Evolutionary conservation across 2,113 vertebrate species (phyloP), one percentile per base, ranked within the genome.

Genomic region (Carollia perspicillata): DNA sequence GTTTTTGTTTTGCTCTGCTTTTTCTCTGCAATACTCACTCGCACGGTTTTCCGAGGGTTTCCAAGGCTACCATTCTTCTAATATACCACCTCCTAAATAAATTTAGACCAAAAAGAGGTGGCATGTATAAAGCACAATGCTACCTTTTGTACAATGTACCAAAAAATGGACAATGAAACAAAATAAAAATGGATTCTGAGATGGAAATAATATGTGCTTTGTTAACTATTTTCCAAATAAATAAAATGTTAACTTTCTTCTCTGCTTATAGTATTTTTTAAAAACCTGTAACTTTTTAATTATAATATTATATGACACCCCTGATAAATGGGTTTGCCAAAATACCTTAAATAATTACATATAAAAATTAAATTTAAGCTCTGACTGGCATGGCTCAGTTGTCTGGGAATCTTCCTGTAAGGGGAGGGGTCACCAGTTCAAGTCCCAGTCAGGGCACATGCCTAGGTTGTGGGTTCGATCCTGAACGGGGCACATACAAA

Each of bases 281-380:
- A 60, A 60, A 63, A 63, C 3, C 28, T 13, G 0, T 79, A 72
- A 63, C 18, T 55, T 90, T 85, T 90, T 74, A 49, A 60, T 90
- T 35, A 72, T 90, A 84, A 90, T 78, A 94, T 1, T 84, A 3
- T 65, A 44, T 77, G 30, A 78, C 3, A 87, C 9, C 10, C 1
- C 23, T 60, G 35, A 49, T 63, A 68, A 60, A 40, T 79, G 17
- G 2, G 79, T 68, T 55, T 90, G 20, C 7, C 83, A 69, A 85
- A 80, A 94, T 37, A 77, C 9, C 58, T 94, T 75, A 83, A 92
- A 66, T 58, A 68, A 79, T 55, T 63, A 91, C 95, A 75, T 68
- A 84, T 37, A 13, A 92, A 95, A 69, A 83, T 49, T 86, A 83
- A 84, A 78, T 72, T 30, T 60, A 89, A 79, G 9, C 26, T 78